These are phyloP conservation scores for Opisthocomus hoazin DNA, from an alignment of 2,113 vertebrate genomes.

Conservation along the genomic window DNA sequence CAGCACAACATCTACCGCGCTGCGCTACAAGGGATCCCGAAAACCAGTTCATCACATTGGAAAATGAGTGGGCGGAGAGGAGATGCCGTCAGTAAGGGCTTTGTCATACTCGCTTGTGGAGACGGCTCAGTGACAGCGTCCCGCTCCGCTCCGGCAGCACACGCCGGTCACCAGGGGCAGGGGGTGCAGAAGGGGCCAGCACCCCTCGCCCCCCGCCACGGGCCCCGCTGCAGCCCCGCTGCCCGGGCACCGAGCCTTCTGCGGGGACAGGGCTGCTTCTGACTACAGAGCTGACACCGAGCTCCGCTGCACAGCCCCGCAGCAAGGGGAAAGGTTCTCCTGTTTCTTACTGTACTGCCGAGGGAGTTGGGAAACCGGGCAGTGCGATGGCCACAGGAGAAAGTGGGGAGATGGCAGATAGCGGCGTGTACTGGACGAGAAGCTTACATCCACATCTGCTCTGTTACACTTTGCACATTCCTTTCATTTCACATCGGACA, in stretches of 20 bases:
- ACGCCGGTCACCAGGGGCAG: neutral
- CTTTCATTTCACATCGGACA: neutral
- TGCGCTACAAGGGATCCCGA: fast-evolving
- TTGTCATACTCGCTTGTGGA: fast-evolving
- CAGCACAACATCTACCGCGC: neutral
- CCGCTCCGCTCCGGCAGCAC: neutral
- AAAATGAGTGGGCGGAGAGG: neutral
- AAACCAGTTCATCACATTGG: neutral
- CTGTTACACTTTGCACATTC: neutral
- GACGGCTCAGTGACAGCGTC: neutral
- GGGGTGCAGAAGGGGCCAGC: fast-evolving
- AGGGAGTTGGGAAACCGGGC: neutral
- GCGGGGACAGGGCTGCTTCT: neutral
- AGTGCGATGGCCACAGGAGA: neutral
- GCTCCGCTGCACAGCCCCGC: neutral
- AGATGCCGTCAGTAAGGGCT: neutral
- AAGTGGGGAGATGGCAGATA: neutral
- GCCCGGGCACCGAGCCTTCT: neutral
- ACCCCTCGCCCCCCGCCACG: fast-evolving
- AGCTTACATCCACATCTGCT: neutral
- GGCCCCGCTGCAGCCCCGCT: neutral
- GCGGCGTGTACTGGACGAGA: neutral
- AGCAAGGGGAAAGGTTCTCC: neutral
- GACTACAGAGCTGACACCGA: neutral
- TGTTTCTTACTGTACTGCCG: neutral